A percentile compares a stretch with the other conserved stretches of the same genome.
These are phyloP conservation scores for Mythimna loreyi DNA, from an alignment of 2,888 invertebrate species.

Conservation along the genomic window DNA sequence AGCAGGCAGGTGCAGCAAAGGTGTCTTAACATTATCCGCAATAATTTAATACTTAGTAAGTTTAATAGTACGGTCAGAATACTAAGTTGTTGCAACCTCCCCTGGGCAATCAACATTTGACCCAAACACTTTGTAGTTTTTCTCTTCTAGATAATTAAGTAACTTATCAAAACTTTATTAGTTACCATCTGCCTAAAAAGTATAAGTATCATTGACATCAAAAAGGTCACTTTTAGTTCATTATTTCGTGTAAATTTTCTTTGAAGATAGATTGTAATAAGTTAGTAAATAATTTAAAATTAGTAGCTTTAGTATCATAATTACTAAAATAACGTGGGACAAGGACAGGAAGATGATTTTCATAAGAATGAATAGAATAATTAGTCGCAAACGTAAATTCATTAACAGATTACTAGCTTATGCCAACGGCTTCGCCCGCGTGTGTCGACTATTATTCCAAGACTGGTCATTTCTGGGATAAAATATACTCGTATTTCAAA, in stretches of 20 bases:
- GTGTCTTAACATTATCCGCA: conserved; percentile 28
- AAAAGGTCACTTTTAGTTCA: not conserved
- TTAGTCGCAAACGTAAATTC: no score
- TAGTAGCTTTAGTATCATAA: not conserved
- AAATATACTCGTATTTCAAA: no score
- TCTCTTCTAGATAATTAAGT: not conserved
- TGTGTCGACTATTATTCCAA: no score
- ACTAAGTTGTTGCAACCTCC: conserved; percentile 1
- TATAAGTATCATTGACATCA: not conserved
- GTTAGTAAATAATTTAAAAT: no score
- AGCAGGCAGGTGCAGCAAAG: conserved; percentile 76
- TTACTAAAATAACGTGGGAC: not conserved
- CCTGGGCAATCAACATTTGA: not conserved
- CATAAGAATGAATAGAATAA: no score
- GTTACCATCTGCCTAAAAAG: not conserved
- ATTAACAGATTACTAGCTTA: no score
- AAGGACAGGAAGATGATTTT: not conserved
- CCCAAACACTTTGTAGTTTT: not conserved
- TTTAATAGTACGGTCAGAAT: conserved; percentile 25
- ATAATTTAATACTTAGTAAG: conserved; percentile 29
- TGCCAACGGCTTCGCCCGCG: no score
- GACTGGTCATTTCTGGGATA: no score
- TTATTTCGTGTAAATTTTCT: not conserved
- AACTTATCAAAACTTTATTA: not conserved
- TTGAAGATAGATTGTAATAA: not conserved